A percentile compares a stretch with the other conserved stretches of the same genome.
Evolutionary conservation across 2,888 invertebrate genomes (phyloP).

Genomic region (Kuschelorhynchus macadamiae): DNA sequence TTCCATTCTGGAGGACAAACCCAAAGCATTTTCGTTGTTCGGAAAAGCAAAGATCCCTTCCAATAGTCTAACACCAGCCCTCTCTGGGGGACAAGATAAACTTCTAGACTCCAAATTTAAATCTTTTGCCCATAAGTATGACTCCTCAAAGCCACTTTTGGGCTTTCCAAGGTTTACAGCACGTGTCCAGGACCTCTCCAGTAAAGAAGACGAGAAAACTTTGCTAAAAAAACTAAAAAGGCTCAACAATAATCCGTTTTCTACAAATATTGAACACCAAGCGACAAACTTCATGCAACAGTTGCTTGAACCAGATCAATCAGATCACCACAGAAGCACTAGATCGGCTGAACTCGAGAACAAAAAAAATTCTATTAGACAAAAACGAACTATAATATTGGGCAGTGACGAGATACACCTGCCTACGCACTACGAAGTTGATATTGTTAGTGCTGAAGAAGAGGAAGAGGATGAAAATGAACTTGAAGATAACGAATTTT

Average conservation of each 20-base stretch:
- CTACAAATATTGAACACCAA: constrained; percentile 41
- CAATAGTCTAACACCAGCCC: background rate
- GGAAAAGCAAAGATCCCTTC: too few relatives aligned
- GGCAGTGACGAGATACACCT: constrained; percentile 53
- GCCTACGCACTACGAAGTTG: constrained; percentile 53
- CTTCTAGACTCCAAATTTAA: background rate
- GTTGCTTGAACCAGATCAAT: constrained; percentile 27
- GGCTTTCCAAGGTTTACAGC: background rate
- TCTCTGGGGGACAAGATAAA: background rate
- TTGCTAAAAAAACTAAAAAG: constrained; percentile 55
- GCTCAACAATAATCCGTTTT: constrained; percentile 52
- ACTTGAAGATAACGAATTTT: constrained; percentile 9
- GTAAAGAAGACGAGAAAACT: constrained; percentile 31
- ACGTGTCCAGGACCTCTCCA: too few relatives aligned
- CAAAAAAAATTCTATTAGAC: constrained; percentile 22
- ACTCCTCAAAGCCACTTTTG: background rate
- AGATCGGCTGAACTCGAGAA: background rate
- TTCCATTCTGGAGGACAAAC: background rate
- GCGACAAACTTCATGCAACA: constrained; percentile 37
- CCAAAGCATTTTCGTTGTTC: too few relatives aligned
- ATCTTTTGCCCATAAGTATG: background rate
- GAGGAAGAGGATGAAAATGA: constrained; percentile 33
- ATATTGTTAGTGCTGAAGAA: constrained; percentile 44
- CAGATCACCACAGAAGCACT: background rate
- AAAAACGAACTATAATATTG: constrained; percentile 52